Evolutionary conservation across 2,797 vertebrate genomes (phyloP), one percentile per base, ranked within the genome.

Genomic region (Euphonia xanthogaster): DNA sequence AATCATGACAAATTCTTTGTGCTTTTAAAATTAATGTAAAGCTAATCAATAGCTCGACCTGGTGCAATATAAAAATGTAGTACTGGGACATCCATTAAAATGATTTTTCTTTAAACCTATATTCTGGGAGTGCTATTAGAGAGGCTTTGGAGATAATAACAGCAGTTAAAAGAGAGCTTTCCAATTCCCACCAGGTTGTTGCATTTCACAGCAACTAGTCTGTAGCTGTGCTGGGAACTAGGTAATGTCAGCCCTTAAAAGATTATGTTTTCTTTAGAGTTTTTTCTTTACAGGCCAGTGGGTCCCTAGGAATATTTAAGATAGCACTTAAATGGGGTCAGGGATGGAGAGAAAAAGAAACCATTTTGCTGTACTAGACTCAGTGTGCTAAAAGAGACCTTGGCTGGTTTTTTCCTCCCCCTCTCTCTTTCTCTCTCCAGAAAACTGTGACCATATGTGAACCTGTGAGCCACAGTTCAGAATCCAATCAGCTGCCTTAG

Each of bases 1-100:
- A 98, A 97, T 96, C 94, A 97, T 91, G 96, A 94, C 93, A 54
- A 72, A 96, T 93, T 83, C 73, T 83, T 65, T 55, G 79, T 94
- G 97, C 95, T 95, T 97, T 97, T 95, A 95, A 95, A 97, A 97
- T 96, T 85, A 97, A 97, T 92, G 58, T 95, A 95, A 96, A 96
- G 93, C 88, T 76, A 93, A 95, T 98, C 97, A 85, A 98, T 98
- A 98, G 66, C 92, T 96, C 71, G 91, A 81, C 91, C 97, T 96
- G 86, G 74, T 77, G 91, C 93, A 93, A 95, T 97, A 93, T 92
- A 83, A 92, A 94, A 95, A 89, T 48, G 61, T 68, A 74, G 75
- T 96, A 88, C 86, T 67, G 95, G 95, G 96, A 93, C 90, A 81
- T 94, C 97, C 94, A 91, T 97, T 97, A 95, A 91, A 97, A 94